Conservation (phyloP, 1,140 invertebrate species). For the Orchestia grillus region DNA sequence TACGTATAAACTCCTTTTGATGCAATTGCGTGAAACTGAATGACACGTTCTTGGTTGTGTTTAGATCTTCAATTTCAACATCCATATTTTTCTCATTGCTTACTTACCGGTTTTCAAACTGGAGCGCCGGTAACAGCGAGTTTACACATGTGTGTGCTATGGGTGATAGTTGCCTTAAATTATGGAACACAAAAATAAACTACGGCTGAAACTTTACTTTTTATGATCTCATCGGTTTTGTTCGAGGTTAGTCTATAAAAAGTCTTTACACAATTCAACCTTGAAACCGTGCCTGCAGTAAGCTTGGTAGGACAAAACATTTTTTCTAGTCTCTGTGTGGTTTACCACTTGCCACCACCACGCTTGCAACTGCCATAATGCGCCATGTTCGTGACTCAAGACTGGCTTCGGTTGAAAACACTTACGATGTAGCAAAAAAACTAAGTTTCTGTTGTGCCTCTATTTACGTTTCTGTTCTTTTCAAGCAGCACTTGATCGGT, state of each 20-base stretch:
- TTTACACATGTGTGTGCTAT: not conserved
- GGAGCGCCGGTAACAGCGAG: not conserved
- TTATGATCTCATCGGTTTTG: not conserved
- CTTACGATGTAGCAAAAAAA: not conserved
- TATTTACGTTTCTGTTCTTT: not conserved
- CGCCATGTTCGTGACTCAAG: not conserved
- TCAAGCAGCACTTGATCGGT: not conserved
- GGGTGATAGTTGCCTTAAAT: not conserved
- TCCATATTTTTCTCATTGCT: no score
- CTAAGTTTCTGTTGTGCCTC: not conserved
- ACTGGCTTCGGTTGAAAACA: not conserved
- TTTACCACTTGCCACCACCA: not conserved
- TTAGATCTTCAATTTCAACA: no score
- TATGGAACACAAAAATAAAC: not conserved
- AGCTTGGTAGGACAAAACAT: not conserved
- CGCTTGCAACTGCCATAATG: not conserved
- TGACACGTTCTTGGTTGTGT: no score
- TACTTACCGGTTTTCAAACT: not conserved
- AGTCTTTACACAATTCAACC: not conserved
- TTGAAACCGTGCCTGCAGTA: not conserved
- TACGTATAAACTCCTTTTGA: not conserved
- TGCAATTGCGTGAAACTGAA: not conserved
- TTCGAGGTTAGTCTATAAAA: not conserved
- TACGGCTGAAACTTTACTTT: not conserved
- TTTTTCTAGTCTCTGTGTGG: not conserved